Base-by-base conservation (phyloP, 2,113 vertebrate species). In the Eolophus roseicapilla region DNA sequence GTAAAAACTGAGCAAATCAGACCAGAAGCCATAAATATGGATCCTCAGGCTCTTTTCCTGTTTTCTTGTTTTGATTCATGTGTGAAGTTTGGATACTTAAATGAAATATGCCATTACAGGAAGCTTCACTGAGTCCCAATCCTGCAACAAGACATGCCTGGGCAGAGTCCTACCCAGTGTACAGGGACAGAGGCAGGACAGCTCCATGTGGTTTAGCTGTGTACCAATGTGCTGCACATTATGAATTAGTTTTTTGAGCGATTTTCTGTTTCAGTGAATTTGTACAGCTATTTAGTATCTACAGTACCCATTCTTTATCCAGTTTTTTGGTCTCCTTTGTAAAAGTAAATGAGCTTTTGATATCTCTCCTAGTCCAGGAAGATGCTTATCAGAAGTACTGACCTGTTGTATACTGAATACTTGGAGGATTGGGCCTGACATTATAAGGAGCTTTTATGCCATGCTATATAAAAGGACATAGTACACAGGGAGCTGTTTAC, bases 1-100 rank as follows among this genome's bases (percentile, higher is more conserved):
- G 62, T 93, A 92, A 81, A 85, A 96, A 78, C 16, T 9, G 43
- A 92, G 43, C 35, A 86, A 88, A 87, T 82, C 44, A 41, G 25
- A 82, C 47, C 52, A 90, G 73, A 75, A 81, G 57, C 16, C 39
- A 89, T 27, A 75, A 86, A 44, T 41, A 43, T 4, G 13, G 63
- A 52, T 28, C 3, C 25, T 92, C 65, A 64, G 19, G 19, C 23
- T 46, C 4, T 24, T 81, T 41, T 35, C 55, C 23, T 7, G 4
- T 87, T 83, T 78, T 83, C 33, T 57, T 64, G n/a, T 4, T 82
- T 59, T 71, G 7, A 21, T 59, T 86, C 53, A n/a, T 67, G 18
- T 17, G 13, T 71, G 49, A 79, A 71, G 69, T 80, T 27, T 92
- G 44, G 41, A 41, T 53, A 10, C n/a, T 77, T 57, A 63, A 37